Percentiles rank a stretch among this genome's conserved stretches.
These are phyloP conservation scores for Lontra canadensis DNA, from an alignment of 2,113 vertebrate species.

Conservation along the genomic window DNA sequence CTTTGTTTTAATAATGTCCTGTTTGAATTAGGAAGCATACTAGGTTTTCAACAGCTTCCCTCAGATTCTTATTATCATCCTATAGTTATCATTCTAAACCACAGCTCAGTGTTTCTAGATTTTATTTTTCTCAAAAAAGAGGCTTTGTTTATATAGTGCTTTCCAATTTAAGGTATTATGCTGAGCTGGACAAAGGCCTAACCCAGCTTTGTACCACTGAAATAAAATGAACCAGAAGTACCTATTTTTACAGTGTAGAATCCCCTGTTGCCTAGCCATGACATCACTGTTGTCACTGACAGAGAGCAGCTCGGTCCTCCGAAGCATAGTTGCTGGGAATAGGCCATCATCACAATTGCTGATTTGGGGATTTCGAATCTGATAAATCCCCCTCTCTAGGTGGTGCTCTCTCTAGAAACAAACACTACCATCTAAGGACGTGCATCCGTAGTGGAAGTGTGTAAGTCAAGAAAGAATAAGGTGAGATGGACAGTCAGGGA, in stretches of 20 bases:
- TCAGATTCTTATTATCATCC: background rate
- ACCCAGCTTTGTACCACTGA: background rate
- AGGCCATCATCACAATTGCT: background rate
- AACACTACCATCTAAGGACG: background rate
- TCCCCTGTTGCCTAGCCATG: background rate
- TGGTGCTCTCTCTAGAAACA: background rate
- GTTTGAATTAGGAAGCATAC: background rate
- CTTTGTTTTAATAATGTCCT: background rate
- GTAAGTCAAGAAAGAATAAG: background rate
- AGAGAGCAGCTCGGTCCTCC: background rate
- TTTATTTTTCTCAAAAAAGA: background rate
- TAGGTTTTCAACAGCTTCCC: background rate
- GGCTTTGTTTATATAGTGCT: background rate
- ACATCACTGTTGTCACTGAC: background rate
- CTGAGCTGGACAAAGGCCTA: background rate
- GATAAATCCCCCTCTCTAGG: background rate
- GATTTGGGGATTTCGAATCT: background rate
- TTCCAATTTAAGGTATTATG: background rate
- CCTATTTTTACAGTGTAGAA: background rate
- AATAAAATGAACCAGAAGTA: background rate
- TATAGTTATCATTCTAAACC: conserved; percentile 31
- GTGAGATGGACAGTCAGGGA: background rate
- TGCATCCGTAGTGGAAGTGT: background rate
- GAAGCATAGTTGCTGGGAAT: background rate
- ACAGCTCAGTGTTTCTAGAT: background rate